These are phyloP conservation scores for Autographa gamma DNA, from an alignment of 2,888 invertebrate genomes.

Conservation along the genomic window DNA sequence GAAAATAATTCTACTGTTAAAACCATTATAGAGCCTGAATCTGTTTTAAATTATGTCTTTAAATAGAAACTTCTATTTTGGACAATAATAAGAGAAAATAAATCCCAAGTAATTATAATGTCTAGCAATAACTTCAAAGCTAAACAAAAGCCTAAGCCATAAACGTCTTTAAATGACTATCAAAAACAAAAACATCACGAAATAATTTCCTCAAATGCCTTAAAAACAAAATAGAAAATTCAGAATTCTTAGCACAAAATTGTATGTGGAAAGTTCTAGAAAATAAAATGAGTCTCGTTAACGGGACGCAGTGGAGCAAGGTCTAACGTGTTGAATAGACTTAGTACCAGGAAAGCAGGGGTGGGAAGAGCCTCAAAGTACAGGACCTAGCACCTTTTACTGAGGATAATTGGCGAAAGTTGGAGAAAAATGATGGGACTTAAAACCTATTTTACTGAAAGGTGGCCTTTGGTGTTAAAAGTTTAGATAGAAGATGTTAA, in stretches of 20 bases:
- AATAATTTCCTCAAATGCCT: slow-evolving; percentile 17
- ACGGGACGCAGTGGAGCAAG: slow-evolving; percentile 77
- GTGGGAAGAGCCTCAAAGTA: slow-evolving; percentile 27
- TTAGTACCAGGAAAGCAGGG: slow-evolving; percentile 43
- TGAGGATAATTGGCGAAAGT: slow-evolving; percentile 4
- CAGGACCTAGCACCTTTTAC: background rate
- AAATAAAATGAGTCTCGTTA: slow-evolving; percentile 81
- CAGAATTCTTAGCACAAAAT: slow-evolving; percentile 28
- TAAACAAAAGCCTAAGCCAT: background rate
- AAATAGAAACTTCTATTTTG: background rate
- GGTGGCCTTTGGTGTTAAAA: no score
- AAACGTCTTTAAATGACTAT: background rate
- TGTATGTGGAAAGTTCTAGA: slow-evolving; percentile 60
- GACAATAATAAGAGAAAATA: background rate
- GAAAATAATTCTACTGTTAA: no score
- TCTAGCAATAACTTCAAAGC: background rate
- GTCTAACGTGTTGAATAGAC: slow-evolving; percentile 72
- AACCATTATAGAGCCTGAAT: no score
- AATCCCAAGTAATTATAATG: background rate
- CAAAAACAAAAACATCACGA: background rate
- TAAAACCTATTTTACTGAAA: background rate
- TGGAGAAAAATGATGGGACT: background rate
- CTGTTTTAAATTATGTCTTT: background rate
- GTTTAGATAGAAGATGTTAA: no score
- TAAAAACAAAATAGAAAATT: slow-evolving; percentile 23